Base-by-base conservation (phyloP, 2,797 vertebrate species). In the Sebastes minor region DNA sequence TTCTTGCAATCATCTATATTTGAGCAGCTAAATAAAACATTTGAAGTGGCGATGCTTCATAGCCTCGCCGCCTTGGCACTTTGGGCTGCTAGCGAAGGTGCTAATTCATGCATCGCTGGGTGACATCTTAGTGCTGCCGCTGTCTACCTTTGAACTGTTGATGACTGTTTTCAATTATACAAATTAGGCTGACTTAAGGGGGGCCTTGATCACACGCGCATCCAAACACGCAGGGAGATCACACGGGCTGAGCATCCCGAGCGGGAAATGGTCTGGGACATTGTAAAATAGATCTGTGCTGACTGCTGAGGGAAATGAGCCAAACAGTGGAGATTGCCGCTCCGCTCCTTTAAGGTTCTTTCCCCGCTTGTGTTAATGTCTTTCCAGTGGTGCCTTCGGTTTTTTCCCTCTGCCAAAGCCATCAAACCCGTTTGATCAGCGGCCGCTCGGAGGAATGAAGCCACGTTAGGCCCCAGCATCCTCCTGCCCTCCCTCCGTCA, bases 91-190 rank as follows among this genome's bases (percentile, higher is more conserved):
- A 57, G 82, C 74, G 5, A 33, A 79, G 77, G 76, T 79, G 76
- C 78, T 81, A 79, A 83, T 77, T 85, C 79, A 83, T 82, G 87
- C 72, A 80, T 81, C 65, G 8, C 67, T 4, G 73, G 56, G 57
- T 35, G 68, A 83, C 82, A 85, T 83, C 65, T 76, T 27, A 35
- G 55, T n/a, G 74, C 32, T 13, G 25, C 66, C 23, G 60, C 82
- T 20, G 66, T 53, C 56, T 38, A 76, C 86, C 75, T 91, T 82
- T 92, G 86, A 92, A 91, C 80, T 8, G n/a, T n/a, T n/a, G 74
- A 90, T 83, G 88, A 62, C 76, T 83, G 79, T 84, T 90, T 91
- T 93, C 88, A 93, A 91, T 91, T 88, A 92, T 90, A 91, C 86
- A 93, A 91, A 91, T 91, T 80, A 86, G 79, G 70, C 79, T 57